A percentile compares a stretch with the other conserved stretches of the same genome.
phyloP scores from a whole-genome alignment of 2,797 vertebrate species.

The Pteropus rufus region DNA sequence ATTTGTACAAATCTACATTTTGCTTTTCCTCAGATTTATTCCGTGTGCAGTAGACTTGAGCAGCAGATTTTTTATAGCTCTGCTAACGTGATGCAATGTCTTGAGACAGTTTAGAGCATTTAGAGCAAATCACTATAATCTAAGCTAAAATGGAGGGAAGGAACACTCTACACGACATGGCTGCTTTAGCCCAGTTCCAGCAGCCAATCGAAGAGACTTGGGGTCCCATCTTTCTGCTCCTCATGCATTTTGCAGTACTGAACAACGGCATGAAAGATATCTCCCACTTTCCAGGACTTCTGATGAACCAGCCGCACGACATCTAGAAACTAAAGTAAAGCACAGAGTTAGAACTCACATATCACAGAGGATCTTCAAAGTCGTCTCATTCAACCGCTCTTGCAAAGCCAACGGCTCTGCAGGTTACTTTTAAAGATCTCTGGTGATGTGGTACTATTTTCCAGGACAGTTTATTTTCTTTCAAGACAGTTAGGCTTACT shows the following conservation, averaged over 20 bases:
- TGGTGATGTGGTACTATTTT: not conserved
- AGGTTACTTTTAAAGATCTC: not conserved
- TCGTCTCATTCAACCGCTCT: not conserved
- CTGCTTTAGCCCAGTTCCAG: conserved; percentile 87
- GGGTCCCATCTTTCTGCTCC: conserved; percentile 79
- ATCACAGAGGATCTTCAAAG: accelerated
- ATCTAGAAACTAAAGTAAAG: conserved; percentile 89
- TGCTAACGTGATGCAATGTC: conserved; percentile 67
- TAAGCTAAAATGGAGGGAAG: conserved; percentile 65
- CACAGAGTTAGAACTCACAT: not conserved
- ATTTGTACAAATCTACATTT: conserved; percentile 14
- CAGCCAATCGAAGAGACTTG: conserved; percentile 97
- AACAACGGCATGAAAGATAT: conserved; percentile 92
- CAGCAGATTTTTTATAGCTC: conserved; percentile 57
- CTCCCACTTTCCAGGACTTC: conserved; percentile 93
- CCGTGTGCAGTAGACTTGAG: not conserved
- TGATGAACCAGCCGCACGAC: conserved; percentile 91
- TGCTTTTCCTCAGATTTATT: conserved; percentile 10
- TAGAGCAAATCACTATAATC: conserved; percentile 73
- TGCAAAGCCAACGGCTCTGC: not conserved
- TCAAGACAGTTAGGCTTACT: not conserved
- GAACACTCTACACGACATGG: accelerated
- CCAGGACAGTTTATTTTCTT: not conserved
- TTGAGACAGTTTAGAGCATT: conserved; percentile 57
- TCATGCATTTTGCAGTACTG: conserved; percentile 91